A percentile compares a stretch with the other conserved stretches of the same genome.
Evolutionary conservation across 2,888 invertebrate species (phyloP).

Genomic region (Drosophila pullipes): DNA sequence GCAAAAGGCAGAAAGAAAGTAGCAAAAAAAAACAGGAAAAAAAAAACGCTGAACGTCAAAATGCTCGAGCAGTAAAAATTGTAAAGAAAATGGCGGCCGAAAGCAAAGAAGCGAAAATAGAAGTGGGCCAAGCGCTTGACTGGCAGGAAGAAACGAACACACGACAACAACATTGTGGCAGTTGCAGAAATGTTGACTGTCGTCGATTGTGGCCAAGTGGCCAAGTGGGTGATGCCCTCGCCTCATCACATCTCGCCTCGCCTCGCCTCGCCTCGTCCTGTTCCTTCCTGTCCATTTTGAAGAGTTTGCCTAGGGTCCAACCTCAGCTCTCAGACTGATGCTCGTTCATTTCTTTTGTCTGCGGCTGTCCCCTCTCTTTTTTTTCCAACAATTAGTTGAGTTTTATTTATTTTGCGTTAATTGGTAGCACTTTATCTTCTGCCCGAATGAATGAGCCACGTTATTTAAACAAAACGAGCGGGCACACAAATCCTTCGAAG

Average conservation of each 20-base stretch:
- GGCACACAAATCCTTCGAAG: constrained; percentile 49
- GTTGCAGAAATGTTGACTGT: constrained; percentile 79
- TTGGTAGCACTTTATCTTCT: constrained; percentile 82
- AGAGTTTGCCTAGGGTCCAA: constrained; percentile 52
- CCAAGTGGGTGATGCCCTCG: constrained; percentile 48
- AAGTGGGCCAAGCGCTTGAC: constrained; percentile 55
- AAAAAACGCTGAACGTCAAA: constrained; percentile 45
- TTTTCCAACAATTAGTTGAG: constrained; percentile 81
- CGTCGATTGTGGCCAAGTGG: constrained; percentile 62
- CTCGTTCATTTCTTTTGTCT: constrained; percentile 65
- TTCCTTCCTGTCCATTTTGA: constrained; percentile 49
- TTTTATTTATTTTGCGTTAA: constrained; percentile 83
- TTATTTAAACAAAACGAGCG: constrained; percentile 69
- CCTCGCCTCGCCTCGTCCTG: constrained; percentile 34
- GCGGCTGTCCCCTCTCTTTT: constrained; percentile 33
- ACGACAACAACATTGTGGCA: constrained; percentile 75
- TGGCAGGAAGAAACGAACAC: constrained; percentile 60
- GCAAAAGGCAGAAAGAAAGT: constrained; percentile 37
- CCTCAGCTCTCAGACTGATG: constrained; percentile 54
- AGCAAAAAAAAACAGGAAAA: constrained; percentile 23
- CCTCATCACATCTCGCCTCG: constrained; percentile 12
- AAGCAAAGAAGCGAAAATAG: constrained; percentile 50
- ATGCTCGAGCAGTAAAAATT: constrained; percentile 73
- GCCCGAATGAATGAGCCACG: constrained; percentile 75
- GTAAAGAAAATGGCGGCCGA: constrained; percentile 65